These are phyloP conservation scores for Cheilosia impressa DNA, from an alignment of 2,888 invertebrate species.

Conservation along the genomic window DNA sequence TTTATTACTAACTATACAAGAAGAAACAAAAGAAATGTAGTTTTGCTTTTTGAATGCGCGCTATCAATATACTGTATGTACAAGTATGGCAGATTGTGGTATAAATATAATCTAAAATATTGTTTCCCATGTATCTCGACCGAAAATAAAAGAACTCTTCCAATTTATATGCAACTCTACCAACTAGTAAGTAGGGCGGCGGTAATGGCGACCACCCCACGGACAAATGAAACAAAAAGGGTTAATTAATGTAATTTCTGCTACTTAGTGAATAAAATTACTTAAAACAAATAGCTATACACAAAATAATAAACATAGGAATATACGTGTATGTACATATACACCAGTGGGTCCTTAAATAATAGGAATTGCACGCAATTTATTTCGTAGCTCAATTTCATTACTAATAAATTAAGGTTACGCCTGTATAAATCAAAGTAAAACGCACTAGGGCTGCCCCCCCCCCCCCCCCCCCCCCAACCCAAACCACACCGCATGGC, in stretches of 20 bases:
- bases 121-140: slow-evolving; percentile 48
- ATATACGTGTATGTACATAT: slow-evolving; percentile 47
- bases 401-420: slow-evolving; percentile 70
- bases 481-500: slow-evolving; percentile 20
- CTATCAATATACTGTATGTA: slow-evolving; percentile 73
- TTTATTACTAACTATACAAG: slow-evolving; percentile 81
- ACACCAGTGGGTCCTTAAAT: slow-evolving; percentile 79
- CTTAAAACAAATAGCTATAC: slow-evolving; percentile 62
- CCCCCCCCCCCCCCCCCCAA: not conserved
- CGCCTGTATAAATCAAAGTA: slow-evolving; percentile 74
- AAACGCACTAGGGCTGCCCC: slow-evolving; percentile 62
- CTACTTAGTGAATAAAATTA: slow-evolving; percentile 69
- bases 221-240: slow-evolving; percentile 27
- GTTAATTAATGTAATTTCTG: slow-evolving; percentile 67
- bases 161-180: slow-evolving; percentile 49
- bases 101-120: slow-evolving; percentile 40
- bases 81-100: slow-evolving; percentile 73
- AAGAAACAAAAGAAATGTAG: slow-evolving; percentile 78
- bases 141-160: slow-evolving; percentile 24
- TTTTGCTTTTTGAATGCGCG: slow-evolving; percentile 52
- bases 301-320: slow-evolving; percentile 55
- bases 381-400: slow-evolving; percentile 72
- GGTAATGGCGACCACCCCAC: slow-evolving; percentile 1
- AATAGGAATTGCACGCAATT: slow-evolving; percentile 82
- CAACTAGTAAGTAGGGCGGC: not conserved